Conservation (phyloP, 2,113 vertebrate genomes). For the Hippocampus abdominalis region DNA sequence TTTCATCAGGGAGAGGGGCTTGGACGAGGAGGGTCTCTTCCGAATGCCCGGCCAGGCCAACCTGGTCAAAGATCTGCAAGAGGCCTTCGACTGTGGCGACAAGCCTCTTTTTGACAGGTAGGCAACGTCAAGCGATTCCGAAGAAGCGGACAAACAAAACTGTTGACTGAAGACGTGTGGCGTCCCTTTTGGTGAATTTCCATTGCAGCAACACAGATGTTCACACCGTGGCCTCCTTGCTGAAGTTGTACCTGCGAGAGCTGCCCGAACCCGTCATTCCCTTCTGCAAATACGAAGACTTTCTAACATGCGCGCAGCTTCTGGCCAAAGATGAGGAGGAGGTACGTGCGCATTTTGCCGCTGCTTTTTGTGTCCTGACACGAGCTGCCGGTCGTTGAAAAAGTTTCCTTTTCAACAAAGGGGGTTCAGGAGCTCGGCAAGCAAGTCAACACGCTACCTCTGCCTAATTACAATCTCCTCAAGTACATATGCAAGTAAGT, state of each 20-base stretch:
- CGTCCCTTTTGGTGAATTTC: neutral
- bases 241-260: slow-evolving; percentile 94
- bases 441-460: slow-evolving; percentile 86
- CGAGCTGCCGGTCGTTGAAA: neutral
- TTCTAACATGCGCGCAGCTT: slow-evolving; percentile 89
- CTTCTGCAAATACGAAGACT: slow-evolving; percentile 93
- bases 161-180: neutral
- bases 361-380: neutral
- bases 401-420: slow-evolving; percentile 57
- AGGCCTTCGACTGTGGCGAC: slow-evolving; percentile 90
- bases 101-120: slow-evolving; percentile 93
- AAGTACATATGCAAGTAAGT: slow-evolving; percentile 97
- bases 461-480: slow-evolving; percentile 91
- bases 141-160: neutral
- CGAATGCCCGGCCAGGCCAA: slow-evolving; percentile 93
- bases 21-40: slow-evolving; percentile 92
- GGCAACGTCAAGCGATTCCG: neutral
- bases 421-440: slow-evolving; percentile 87
- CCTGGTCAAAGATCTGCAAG: slow-evolving; percentile 91
- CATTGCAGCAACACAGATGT: slow-evolving; percentile 87
- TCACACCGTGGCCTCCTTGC: slow-evolving; percentile 93
- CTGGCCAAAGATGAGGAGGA: slow-evolving; percentile 92
- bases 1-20: slow-evolving; percentile 87
- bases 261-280: slow-evolving; percentile 93
- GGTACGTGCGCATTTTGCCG: slow-evolving; percentile 55